Evolutionary conservation across 2,888 invertebrate genomes (phyloP), one percentile per base, ranked within the genome.

Genomic region (Pediacus dermestoides): DNA sequence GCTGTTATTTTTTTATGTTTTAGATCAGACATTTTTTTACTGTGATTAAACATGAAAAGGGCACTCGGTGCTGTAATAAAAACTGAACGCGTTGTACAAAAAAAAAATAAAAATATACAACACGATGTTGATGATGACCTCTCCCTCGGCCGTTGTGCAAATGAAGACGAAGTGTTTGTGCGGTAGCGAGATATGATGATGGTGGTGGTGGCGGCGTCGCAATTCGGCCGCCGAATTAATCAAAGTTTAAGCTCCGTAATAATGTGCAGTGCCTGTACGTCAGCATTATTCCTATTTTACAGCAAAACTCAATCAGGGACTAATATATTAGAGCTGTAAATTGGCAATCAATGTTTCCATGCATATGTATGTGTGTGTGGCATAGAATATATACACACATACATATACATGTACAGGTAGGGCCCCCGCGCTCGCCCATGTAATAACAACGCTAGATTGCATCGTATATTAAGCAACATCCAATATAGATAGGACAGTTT

Each of bases 251-350:
- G 67, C 68, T 65, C 66, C 64, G 67, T 66, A 67, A 69, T 68
- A 68, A 68, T 67, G 67, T 64, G 63, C 60, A 60, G 59, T 60
- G 63, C 62, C 64, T 64, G 66, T 60, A 66, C 68, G 69, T 68
- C 68, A 68, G 68, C 70, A 68, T 68, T 69, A 69, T 69, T 68
- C 67, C 69, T 68, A 67, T 71, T 71, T 70, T 69, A 70, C 68
- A 67, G 66, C 66, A 67, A 70, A 70, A 70, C 70, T 70, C 71
- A 70, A 71, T 70, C 70, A 71, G 65, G 64, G 67, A 64, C 66
- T 70, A 70, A 71, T 70, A 70, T 70, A 70, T 71, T 71, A 70
- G 67, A 69, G 69, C 67, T 70, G 70, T 68, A 70, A 71, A 71
- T 71, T 70, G 70, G 68, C 70, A 70, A 70, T 71, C 71, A 70